Percentiles rank a stretch among this genome's conserved stretches.
phyloP scores from a whole-genome alignment of 2,113 vertebrate species.

The Stigmatopora nigra region DNA sequence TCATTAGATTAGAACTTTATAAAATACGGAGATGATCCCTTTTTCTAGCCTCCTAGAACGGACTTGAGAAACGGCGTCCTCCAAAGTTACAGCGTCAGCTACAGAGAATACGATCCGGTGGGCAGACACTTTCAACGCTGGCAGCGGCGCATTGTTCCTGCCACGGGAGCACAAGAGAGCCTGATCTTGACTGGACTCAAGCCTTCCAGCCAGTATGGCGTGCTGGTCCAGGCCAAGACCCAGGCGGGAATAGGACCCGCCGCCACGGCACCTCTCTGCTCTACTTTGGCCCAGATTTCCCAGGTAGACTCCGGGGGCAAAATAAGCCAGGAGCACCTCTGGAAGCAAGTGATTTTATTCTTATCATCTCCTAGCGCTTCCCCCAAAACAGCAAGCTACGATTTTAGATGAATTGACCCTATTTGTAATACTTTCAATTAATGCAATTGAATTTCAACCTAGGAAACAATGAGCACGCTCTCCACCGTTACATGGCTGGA shows the following conservation, averaged over 20 bases:
- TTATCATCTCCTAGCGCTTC: background rate
- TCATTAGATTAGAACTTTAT: too few species aligned
- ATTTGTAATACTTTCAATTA: background rate
- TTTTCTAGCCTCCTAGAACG: constrained; percentile 40
- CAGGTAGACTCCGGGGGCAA: too few species aligned
- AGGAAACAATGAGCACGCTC: background rate
- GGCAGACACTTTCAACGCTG: constrained; percentile 22
- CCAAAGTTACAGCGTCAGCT: constrained; percentile 47
- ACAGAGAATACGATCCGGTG: constrained; percentile 36
- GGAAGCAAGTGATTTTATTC: background rate
- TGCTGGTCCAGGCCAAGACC: constrained; percentile 44
- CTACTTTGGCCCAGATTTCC: constrained; percentile 51
- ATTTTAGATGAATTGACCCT: background rate
- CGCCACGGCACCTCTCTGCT: constrained; percentile 31
- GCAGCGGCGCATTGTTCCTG: constrained; percentile 15
- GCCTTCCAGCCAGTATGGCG: constrained; percentile 39
- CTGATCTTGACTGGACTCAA: constrained; percentile 37
- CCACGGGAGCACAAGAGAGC: constrained; percentile 27
- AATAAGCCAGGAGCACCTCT: too few species aligned
- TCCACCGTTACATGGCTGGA: constrained; percentile 8
- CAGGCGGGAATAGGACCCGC: constrained; percentile 45
- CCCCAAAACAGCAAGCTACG: background rate
- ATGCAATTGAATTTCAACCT: constrained; percentile 16
- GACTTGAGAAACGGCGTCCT: constrained; percentile 52
- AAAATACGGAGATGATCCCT: too few species aligned